These are phyloP conservation scores for Merops nubicus DNA, from an alignment of 2,113 vertebrate genomes.

Conservation along the genomic window DNA sequence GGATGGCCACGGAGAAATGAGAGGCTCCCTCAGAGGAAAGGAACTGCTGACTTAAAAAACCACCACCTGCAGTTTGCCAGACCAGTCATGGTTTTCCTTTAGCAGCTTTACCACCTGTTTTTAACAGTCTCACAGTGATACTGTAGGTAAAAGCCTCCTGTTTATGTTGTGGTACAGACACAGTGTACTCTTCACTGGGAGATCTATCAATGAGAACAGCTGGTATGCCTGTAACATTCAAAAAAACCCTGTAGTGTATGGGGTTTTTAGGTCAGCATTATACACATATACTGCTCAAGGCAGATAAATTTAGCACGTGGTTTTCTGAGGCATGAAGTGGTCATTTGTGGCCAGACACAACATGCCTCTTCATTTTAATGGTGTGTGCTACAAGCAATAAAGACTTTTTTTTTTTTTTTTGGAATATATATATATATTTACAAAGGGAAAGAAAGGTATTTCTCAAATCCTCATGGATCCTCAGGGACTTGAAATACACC, in stretches of 20 bases:
- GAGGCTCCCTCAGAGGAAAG: not conserved
- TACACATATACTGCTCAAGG: not conserved
- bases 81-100: not conserved
- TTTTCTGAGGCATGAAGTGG: not conserved
- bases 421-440: not conserved
- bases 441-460: not conserved
- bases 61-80: not conserved
- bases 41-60: not conserved
- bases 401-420: not conserved
- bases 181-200: not conserved
- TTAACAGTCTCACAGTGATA: not conserved
- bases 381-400: not conserved
- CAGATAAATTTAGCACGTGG: too few species aligned
- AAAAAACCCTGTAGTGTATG: not conserved
- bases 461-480: not conserved
- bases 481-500: not conserved
- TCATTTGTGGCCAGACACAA: not conserved
- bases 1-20: not conserved
- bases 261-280: too few species aligned
- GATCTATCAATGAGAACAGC: not conserved
- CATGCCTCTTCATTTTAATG: not conserved
- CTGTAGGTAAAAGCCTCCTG: not conserved
- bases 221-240: not conserved
- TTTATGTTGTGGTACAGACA: not conserved
- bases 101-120: not conserved